A percentile compares a stretch with the other conserved stretches of the same genome.
Evolutionary conservation across 92 coral and sea anemone genomes (phyloP).

Genomic region (Paramuricea clavata): DNA sequence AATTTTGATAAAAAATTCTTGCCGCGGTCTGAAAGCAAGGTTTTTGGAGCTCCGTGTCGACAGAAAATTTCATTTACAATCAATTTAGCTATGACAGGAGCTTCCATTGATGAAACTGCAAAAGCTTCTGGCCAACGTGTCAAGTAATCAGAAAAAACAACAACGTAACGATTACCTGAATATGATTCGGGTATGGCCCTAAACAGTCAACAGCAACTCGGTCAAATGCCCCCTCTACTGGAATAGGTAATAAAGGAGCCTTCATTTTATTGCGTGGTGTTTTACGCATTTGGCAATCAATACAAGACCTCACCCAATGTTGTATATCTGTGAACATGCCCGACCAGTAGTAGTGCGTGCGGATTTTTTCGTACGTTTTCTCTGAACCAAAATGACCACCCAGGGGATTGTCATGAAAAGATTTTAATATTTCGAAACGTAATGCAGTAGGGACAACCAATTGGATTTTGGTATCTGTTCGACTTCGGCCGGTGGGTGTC

Average conservation of each 20-base stretch:
- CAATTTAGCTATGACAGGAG: slow-evolving; percentile 60
- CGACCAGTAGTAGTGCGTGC: slow-evolving; percentile 62
- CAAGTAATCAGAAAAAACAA: slow-evolving; percentile 66
- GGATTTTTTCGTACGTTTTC: slow-evolving; percentile 67
- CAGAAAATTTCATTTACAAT: slow-evolving; percentile 63
- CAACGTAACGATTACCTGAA: slow-evolving; percentile 70
- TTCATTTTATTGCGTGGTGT: slow-evolving; percentile 38
- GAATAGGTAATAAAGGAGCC: slow-evolving; percentile 47
- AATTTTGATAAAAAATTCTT: slow-evolving; percentile 62
- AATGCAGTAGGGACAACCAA: slow-evolving; percentile 57
- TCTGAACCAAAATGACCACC: slow-evolving; percentile 74
- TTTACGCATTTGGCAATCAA: slow-evolving; percentile 69
- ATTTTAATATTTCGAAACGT: slow-evolving; percentile 58
- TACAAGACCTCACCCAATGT: slow-evolving; percentile 70
- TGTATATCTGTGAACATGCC: slow-evolving; percentile 72
- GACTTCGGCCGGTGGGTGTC: slow-evolving; percentile 28
- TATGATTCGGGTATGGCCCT: slow-evolving; percentile 72
- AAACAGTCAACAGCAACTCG: slow-evolving; percentile 73
- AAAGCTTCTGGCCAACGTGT: slow-evolving; percentile 80
- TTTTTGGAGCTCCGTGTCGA: slow-evolving; percentile 65
- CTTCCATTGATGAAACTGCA: slow-evolving; percentile 58
- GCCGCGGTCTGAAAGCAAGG: slow-evolving; percentile 72
- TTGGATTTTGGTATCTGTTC: slow-evolving; percentile 32
- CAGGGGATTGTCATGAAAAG: slow-evolving; percentile 63
- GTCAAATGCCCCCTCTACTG: slow-evolving; percentile 66